A percentile compares a stretch with the other conserved stretches of the same genome.
Conservation (phyloP, 2,888 invertebrate genomes). For the Drosophila neoperkinsi region DNA sequence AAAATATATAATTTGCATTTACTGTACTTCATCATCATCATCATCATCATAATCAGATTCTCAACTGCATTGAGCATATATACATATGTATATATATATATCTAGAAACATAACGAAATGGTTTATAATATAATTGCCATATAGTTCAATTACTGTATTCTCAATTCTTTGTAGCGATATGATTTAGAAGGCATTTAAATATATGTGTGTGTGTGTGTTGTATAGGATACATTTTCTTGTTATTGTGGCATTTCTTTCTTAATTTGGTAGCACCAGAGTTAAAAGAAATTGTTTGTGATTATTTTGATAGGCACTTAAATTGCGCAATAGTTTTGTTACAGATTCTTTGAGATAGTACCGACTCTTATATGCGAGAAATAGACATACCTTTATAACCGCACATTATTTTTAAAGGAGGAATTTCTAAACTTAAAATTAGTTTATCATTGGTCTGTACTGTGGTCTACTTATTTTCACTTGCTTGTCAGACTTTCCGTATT, state of each 20-base stretch:
- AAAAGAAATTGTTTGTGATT: slow-evolving; percentile 21
- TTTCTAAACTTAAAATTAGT: neutral
- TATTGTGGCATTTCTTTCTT: slow-evolving; percentile 7
- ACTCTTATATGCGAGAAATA: neutral
- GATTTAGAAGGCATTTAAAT: slow-evolving; percentile 12
- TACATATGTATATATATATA: slow-evolving; percentile 15
- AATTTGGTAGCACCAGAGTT: slow-evolving; percentile 19
- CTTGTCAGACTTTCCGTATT: neutral
- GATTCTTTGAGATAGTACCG: neutral
- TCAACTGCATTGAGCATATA: slow-evolving; percentile 20
- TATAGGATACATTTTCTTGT: neutral
- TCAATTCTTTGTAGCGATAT: slow-evolving; percentile 28
- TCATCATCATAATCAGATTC: slow-evolving; percentile 12
- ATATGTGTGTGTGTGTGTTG: slow-evolving; percentile 5
- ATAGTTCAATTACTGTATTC: slow-evolving; percentile 8
- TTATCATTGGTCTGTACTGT: neutral
- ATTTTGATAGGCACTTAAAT: slow-evolving; percentile 67
- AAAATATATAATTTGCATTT: slow-evolving; percentile 51
- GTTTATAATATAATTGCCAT: slow-evolving; percentile 4
- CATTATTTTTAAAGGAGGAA: neutral
- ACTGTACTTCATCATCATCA: neutral
- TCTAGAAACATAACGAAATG: slow-evolving; percentile 33
- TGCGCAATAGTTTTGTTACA: slow-evolving; percentile 30
- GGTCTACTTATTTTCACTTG: neutral
- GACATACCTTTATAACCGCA: neutral